phyloP scores from a whole-genome alignment of 2,113 vertebrate genomes.

The Oxyruncus cristatus region DNA sequence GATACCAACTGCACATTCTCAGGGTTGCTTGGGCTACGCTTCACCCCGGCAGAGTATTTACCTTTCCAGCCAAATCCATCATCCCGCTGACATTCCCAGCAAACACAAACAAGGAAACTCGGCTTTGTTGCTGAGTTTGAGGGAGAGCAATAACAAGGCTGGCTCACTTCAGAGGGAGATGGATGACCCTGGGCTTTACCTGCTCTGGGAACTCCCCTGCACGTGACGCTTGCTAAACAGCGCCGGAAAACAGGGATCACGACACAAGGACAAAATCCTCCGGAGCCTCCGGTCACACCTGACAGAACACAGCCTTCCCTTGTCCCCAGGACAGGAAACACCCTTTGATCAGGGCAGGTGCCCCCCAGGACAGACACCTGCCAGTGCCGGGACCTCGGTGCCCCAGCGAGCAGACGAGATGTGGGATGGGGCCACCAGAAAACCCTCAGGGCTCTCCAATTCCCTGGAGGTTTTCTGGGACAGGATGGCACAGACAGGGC shows the following conservation, averaged over 20 bases:
- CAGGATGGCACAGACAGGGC: neutral
- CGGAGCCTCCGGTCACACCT: neutral
- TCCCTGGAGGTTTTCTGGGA: rapidly evolving
- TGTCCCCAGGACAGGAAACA: neutral
- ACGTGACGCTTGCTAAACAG: neutral
- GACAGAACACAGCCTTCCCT: neutral
- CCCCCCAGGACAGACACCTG: neutral
- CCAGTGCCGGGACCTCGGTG: rapidly evolving
- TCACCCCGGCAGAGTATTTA: neutral
- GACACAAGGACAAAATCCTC: neutral
- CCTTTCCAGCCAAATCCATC: slow-evolving; percentile 32
- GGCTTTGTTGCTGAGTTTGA: neutral
- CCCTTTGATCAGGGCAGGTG: neutral
- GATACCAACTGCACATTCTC: neutral
- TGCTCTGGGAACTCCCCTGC: neutral
- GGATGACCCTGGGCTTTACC: neutral
- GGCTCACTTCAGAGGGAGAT: neutral
- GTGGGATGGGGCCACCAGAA: neutral
- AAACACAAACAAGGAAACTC: neutral
- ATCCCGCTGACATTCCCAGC: neutral
- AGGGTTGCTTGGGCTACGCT: neutral
- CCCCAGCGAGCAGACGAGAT: neutral
- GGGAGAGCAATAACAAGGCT: neutral
- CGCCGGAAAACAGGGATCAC: neutral
- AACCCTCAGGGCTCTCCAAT: rapidly evolving